Percentiles rank a stretch among this genome's conserved stretches.
Evolutionary conservation across 2,888 invertebrate species (phyloP).

Genomic region (Charanyca ferruginea): DNA sequence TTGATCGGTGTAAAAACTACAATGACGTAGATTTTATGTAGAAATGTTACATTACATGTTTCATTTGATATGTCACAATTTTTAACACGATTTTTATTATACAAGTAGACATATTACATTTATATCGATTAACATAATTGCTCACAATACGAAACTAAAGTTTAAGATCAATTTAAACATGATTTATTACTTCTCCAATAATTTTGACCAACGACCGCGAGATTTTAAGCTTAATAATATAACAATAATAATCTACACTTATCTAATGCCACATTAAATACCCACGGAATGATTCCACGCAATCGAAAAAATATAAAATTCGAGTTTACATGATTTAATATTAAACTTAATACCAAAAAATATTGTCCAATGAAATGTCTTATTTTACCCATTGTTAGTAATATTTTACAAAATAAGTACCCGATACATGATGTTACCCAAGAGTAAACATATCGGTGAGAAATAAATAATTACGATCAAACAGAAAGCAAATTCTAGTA

Average conservation of each 20-base stretch:
- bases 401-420: slow-evolving; percentile 62
- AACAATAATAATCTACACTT: slow-evolving; percentile 45
- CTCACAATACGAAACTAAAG: not conserved
- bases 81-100: slow-evolving; percentile 1
- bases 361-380: slow-evolving; percentile 45
- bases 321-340: slow-evolving; percentile 56
- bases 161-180: not conserved
- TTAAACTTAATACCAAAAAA: slow-evolving; percentile 49
- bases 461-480: slow-evolving; percentile 36
- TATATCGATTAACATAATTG: not conserved
- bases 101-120: not conserved
- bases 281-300: slow-evolving; percentile 62
- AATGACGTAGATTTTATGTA: too few relatives aligned
- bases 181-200: not conserved
- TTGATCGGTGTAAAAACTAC: too few relatives aligned
- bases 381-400: slow-evolving; percentile 45
- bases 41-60: too few relatives aligned
- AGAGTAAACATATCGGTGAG: slow-evolving; percentile 54
- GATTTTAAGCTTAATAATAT: slow-evolving; percentile 45
- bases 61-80: slow-evolving; percentile 16
- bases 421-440: slow-evolving; percentile 41
- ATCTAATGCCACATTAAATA: slow-evolving; percentile 51
- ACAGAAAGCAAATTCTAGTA: too few relatives aligned
- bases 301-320: slow-evolving; percentile 53
- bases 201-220: slow-evolving; percentile 41